Base-by-base conservation (phyloP, 1,140 invertebrate species). In the Drosophila dunni region DNA sequence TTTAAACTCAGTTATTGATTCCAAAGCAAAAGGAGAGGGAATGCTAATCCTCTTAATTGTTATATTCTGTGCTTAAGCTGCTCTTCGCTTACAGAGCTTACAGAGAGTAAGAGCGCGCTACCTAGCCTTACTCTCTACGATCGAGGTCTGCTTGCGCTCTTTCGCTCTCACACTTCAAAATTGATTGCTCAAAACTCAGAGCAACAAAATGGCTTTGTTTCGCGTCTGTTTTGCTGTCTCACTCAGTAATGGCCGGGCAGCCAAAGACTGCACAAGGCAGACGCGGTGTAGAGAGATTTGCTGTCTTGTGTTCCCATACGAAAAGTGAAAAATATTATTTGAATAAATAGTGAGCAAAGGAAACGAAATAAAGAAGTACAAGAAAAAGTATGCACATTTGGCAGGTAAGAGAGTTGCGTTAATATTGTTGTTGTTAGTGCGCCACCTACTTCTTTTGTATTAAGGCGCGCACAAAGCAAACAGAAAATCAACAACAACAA, bases 381-480 rank as follows among this genome's bases (percentile, higher is more conserved):
- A 46, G 46, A 76, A 69, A 64, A 75, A 77, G 48, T 48, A 48
- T 29, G 72, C 46, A 56, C 48, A 61, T 36, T 29, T 40, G 48
- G 9, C 42, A 48, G 44, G 42, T 53, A 9, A 46, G 42, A 54
- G 64, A 66, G 56, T 67, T 44, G 74, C 42, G 74, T 64, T 63
- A 44, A 51, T 63, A 51, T 70, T 63, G 51, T 63, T 70, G 50
- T 56, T 64, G 62, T 57, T 34, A 24, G 24, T 57, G 56, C 65
- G 56, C 54, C 56, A 70, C 79, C 79, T 65, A 75, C 75, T 56
- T 68, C 54, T 75, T 56, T 75, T 68, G 66, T 68, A 74, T 70
- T 67, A 79, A 77, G 60, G 48, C 48, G 66, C 51, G 53, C 63
- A 82, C 79, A 78, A 81, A 63, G 65, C 65, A 38, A 74, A 65